Conservation (phyloP, 2,888 invertebrate genomes). For the Meiosimyza decipiens region DNA sequence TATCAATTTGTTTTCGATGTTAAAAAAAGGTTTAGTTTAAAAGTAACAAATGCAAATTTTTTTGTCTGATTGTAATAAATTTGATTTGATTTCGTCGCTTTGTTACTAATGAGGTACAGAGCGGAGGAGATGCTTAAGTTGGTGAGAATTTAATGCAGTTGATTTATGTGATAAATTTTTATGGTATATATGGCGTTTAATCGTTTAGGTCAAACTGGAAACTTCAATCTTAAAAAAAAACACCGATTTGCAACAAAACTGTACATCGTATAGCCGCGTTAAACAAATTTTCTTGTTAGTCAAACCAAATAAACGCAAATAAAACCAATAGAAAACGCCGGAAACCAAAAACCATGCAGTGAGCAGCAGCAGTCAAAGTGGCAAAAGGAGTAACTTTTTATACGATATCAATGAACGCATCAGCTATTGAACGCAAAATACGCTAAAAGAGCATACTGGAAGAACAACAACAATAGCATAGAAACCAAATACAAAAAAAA, state of each 20-base stretch:
- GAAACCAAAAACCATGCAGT: slow-evolving; percentile 12
- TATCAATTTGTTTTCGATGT: slow-evolving; percentile 8
- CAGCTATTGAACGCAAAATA: slow-evolving; percentile 21
- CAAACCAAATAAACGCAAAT: background rate
- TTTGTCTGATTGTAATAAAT: slow-evolving; percentile 12
- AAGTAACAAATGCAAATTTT: slow-evolving; percentile 20
- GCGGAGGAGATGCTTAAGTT: background rate
- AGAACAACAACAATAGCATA: background rate
- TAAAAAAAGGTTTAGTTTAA: background rate
- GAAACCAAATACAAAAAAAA: background rate
- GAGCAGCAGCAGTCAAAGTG: background rate
- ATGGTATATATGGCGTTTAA: too few species aligned
- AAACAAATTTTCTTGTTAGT: background rate
- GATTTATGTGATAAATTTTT: too few species aligned
- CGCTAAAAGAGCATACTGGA: background rate
- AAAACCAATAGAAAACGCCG: slow-evolving; percentile 3
- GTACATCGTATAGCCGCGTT: background rate
- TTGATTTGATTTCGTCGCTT: slow-evolving; percentile 12
- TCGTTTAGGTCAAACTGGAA: too few species aligned
- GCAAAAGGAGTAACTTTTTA: slow-evolving; percentile 17
- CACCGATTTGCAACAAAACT: background rate
- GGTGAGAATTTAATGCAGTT: too few species aligned
- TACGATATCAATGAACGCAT: slow-evolving; percentile 15
- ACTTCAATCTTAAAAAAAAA: background rate
- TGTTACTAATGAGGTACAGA: slow-evolving; percentile 4